A percentile compares a stretch with the other conserved stretches of the same genome.
These are phyloP conservation scores for Cremastobaeus sp. DNA, from an alignment of 2,888 invertebrate genomes.

Conservation along the genomic window DNA sequence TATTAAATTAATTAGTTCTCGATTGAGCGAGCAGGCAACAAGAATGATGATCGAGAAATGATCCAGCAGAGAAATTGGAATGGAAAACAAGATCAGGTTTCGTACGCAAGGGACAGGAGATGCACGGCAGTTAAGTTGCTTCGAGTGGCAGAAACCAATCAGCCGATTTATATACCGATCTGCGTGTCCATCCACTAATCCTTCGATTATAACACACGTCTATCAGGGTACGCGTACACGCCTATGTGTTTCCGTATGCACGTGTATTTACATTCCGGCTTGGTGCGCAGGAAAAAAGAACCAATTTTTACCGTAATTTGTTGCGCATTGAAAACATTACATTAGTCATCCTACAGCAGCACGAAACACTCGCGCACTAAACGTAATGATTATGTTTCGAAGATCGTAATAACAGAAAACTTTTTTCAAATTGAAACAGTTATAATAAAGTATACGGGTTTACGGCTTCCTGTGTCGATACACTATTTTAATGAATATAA, in stretches of 20 bases:
- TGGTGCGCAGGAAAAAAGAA: neutral
- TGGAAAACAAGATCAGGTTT: conserved; percentile 56
- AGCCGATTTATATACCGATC: conserved; percentile 72
- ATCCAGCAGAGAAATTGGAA: conserved; percentile 43
- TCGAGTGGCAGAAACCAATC: conserved; percentile 74
- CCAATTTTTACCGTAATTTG: conserved; percentile 6
- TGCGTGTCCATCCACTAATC: conserved; percentile 68
- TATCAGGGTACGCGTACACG: conserved; percentile 20
- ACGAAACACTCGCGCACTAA: conserved; percentile 19
- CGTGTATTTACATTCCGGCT: conserved; percentile 30
- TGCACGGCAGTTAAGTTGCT: conserved; percentile 62
- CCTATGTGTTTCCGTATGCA: conserved; percentile 11
- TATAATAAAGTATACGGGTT: conserved; percentile 32
- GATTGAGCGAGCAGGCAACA: conserved; percentile 39
- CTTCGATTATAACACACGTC: conserved; percentile 72
- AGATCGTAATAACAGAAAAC: conserved; percentile 20
- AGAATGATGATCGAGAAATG: conserved; percentile 34
- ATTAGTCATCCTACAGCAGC: conserved; percentile 9
- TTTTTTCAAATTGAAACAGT: conserved; percentile 20
- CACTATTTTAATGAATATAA: conserved; percentile 31
- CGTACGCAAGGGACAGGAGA: conserved; percentile 44
- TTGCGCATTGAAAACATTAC: conserved; percentile 10
- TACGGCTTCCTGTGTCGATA: conserved; percentile 29
- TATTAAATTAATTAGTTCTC: conserved; percentile 57
- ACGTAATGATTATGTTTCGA: conserved; percentile 25